phyloP scores from a whole-genome alignment of 1,140 invertebrate genomes.

The Thaumetopoea pityocampa region DNA sequence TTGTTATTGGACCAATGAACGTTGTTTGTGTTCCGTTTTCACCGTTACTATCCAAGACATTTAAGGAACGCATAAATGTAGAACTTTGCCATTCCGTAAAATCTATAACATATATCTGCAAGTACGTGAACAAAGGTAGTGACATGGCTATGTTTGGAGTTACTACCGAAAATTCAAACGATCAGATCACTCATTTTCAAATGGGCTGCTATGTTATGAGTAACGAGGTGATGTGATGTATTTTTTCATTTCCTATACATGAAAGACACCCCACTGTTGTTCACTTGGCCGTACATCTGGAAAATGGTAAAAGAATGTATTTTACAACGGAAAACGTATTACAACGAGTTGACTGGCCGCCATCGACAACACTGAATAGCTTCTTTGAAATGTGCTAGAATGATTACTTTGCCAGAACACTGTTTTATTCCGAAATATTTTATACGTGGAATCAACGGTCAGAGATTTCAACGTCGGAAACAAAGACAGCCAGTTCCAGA shows the following conservation, averaged over 20 bases:
- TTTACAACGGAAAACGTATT: too few relatives aligned
- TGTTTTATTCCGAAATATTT: too few relatives aligned
- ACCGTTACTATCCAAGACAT: not conserved
- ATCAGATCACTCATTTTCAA: slow-evolving; percentile 43
- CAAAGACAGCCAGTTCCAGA: too few relatives aligned
- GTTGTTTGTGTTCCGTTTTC: slow-evolving; percentile 8
- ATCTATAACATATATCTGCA: slow-evolving; percentile 12
- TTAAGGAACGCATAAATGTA: slow-evolving; percentile 1
- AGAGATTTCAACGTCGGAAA: too few relatives aligned
- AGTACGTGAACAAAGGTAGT: slow-evolving; percentile 9
- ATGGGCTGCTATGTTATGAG: slow-evolving; percentile 57
- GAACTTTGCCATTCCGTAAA: slow-evolving; percentile 6
- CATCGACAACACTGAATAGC: too few relatives aligned
- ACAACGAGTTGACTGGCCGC: too few relatives aligned
- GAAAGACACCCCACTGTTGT: slow-evolving; percentile 41
- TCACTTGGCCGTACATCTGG: slow-evolving; percentile 69
- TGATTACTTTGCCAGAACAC: too few relatives aligned
- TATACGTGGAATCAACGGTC: too few relatives aligned
- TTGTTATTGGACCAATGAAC: slow-evolving; percentile 17
- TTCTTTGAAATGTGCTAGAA: too few relatives aligned
- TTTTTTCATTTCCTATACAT: slow-evolving; percentile 53
- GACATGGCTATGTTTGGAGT: slow-evolving; percentile 7
- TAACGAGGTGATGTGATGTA: slow-evolving; percentile 55
- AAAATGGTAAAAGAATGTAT: too few relatives aligned
- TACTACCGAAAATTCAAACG: slow-evolving; percentile 22